phyloP scores from a whole-genome alignment of 2,797 vertebrate species.

The Myoxocephalus aenaeus region DNA sequence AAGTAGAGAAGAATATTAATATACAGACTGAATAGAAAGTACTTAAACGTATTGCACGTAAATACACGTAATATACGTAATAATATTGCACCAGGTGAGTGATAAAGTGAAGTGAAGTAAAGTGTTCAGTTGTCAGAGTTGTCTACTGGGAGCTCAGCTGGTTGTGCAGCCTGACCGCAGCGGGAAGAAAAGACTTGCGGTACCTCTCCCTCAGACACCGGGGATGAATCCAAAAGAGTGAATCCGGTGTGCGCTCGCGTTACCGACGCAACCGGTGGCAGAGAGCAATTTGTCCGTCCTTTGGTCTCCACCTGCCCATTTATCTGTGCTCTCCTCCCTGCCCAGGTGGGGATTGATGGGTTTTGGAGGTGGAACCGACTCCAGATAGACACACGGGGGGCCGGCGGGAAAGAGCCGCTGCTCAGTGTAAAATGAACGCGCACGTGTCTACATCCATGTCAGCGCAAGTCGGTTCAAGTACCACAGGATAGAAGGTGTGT shows the following conservation, averaged over 20 bases:
- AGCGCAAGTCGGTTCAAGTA: constrained; percentile 54
- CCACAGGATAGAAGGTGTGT: constrained; percentile 47
- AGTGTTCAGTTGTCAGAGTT: too few species aligned
- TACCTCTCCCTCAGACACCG: too few species aligned
- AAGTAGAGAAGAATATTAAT: too few species aligned
- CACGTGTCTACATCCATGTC: constrained; percentile 60
- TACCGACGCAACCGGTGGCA: constrained; percentile 20
- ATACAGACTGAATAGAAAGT: too few species aligned
- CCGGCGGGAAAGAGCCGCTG: constrained; percentile 40
- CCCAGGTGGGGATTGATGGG: constrained; percentile 39
- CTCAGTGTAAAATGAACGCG: constrained; percentile 60
- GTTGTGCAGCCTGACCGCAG: too few species aligned
- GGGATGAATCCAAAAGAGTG: too few species aligned
- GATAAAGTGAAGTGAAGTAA: too few species aligned
- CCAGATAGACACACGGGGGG: constrained; percentile 14
- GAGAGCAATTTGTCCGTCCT: constrained; percentile 41
- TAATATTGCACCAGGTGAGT: too few species aligned
- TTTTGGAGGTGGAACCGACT: constrained; percentile 34
- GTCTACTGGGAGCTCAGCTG: too few species aligned
- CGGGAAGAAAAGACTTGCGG: too few species aligned
- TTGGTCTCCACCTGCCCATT: constrained; percentile 39
- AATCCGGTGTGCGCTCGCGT: not conserved
- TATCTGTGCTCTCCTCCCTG: constrained; percentile 29
- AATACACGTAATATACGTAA: too few species aligned
- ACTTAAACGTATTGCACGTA: too few species aligned